A percentile compares a stretch with the other conserved stretches of the same genome.
These are phyloP conservation scores for Coreius guichenoti DNA, from an alignment of 2,797 vertebrate species.

Conservation along the genomic window DNA sequence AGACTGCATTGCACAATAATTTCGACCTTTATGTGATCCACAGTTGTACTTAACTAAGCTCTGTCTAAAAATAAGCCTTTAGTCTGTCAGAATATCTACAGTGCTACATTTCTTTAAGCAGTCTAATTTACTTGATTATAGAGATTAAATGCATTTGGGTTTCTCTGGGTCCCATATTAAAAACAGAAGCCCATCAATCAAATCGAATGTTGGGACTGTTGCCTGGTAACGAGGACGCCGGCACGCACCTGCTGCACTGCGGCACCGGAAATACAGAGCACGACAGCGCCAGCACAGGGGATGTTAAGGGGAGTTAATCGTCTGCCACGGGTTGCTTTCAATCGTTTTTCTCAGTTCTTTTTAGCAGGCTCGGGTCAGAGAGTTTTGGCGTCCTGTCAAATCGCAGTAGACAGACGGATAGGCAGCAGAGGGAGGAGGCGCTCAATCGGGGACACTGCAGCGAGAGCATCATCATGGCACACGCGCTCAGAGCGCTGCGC, in stretches of 20 bases:
- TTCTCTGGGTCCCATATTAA: conserved; percentile 11
- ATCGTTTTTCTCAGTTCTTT: conserved; percentile 4
- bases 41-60: background rate
- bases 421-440: conserved; percentile 9
- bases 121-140: background rate
- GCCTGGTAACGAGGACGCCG: conserved; percentile 81
- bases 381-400: conserved; percentile 36
- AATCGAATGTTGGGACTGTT: conserved; percentile 62
- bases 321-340: background rate
- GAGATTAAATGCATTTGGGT: background rate
- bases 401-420: background rate
- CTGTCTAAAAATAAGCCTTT: background rate
- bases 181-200: conserved; percentile 5
- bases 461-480: conserved; percentile 7
- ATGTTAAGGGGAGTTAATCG: background rate
- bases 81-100: background rate
- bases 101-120: background rate
- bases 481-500: conserved; percentile 3
- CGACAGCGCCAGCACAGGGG: conserved; percentile 19
- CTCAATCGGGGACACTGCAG: conserved; percentile 17
- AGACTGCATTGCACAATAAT: background rate
- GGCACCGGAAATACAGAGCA: conserved; percentile 73
- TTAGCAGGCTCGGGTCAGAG: background rate
- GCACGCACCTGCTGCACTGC: conserved; percentile 84
- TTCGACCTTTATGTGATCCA: background rate